These are phyloP conservation scores for Drosophila elegans DNA, from an alignment of 1,140 invertebrate genomes.

Conservation along the genomic window DNA sequence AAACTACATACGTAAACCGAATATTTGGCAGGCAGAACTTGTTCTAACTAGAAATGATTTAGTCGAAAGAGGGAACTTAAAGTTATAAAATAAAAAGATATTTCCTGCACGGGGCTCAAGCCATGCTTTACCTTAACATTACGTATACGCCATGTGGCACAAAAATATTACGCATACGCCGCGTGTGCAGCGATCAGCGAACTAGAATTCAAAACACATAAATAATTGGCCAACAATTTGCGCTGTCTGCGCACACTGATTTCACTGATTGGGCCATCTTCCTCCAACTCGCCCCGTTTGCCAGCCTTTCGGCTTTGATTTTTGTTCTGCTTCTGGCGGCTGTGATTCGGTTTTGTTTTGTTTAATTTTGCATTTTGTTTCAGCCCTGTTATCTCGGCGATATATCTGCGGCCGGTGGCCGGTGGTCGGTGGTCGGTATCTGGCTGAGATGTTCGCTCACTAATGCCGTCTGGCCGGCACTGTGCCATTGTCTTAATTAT, in stretches of 20 bases:
- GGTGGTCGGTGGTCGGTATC: background rate
- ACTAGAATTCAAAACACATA: constrained; percentile 52
- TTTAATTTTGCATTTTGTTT: constrained; percentile 1
- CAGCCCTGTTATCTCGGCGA: constrained; percentile 26
- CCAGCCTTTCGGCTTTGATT: background rate
- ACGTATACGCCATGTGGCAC: constrained; percentile 45
- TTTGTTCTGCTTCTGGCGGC: background rate
- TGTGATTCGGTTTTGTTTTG: background rate
- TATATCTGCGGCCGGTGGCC: constrained; percentile 19
- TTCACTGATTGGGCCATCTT: constrained; percentile 52
- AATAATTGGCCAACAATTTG: constrained; percentile 82
- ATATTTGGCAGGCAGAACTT: constrained; percentile 4
- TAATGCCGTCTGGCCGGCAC: constrained; percentile 10
- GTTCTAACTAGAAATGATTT: background rate
- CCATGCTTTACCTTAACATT: background rate
- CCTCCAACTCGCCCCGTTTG: background rate
- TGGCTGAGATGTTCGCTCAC: constrained; percentile 12
- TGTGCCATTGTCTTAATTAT: constrained; percentile 75
- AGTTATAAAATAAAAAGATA: background rate
- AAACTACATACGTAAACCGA: background rate
- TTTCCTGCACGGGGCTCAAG: background rate
- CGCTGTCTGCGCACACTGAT: constrained; percentile 79
- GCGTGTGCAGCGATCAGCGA: background rate
- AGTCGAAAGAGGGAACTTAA: background rate
- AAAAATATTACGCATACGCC: constrained; percentile 44